A percentile compares a stretch with the other conserved stretches of the same genome.
Conservation (phyloP, 1,140 invertebrate genomes). For the Apolygus lucorum region DNA sequence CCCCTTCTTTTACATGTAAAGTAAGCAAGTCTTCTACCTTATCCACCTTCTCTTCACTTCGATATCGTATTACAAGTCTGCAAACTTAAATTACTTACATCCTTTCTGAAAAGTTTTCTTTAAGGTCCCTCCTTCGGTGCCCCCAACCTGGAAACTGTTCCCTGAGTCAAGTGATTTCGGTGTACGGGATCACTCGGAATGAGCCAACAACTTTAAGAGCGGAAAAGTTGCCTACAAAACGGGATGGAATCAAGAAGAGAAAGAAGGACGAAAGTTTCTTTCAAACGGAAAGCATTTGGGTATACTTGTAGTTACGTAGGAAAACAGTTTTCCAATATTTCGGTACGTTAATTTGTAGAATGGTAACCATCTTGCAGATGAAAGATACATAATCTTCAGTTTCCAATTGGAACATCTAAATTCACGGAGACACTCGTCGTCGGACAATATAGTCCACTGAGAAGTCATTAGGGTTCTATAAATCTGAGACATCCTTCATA, state of each 20-base stretch:
- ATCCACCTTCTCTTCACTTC: background rate
- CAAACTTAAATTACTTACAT: constrained; percentile 15
- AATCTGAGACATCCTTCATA: too few species aligned
- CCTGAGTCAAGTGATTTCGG: background rate
- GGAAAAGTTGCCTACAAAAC: background rate
- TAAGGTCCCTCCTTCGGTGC: background rate
- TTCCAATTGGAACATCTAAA: too few species aligned
- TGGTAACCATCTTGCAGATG: too few species aligned
- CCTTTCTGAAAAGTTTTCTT: constrained; percentile 7
- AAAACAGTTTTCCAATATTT: too few species aligned
- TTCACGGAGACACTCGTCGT: too few species aligned
- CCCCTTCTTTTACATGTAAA: constrained; percentile 11
- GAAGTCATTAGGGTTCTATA: too few species aligned
- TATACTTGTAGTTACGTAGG: too few species aligned
- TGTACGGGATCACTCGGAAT: constrained; percentile 2
- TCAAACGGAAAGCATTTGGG: too few species aligned
- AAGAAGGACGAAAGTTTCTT: too few species aligned
- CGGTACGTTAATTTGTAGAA: too few species aligned
- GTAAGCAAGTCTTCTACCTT: background rate
- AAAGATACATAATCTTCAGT: too few species aligned
- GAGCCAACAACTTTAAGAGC: background rate
- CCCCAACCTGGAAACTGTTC: background rate
- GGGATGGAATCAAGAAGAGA: background rate
- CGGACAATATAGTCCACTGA: too few species aligned
- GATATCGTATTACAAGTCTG: constrained; percentile 11